phyloP scores from a whole-genome alignment of 2,888 invertebrate species.

The Andrena flavipes region DNA sequence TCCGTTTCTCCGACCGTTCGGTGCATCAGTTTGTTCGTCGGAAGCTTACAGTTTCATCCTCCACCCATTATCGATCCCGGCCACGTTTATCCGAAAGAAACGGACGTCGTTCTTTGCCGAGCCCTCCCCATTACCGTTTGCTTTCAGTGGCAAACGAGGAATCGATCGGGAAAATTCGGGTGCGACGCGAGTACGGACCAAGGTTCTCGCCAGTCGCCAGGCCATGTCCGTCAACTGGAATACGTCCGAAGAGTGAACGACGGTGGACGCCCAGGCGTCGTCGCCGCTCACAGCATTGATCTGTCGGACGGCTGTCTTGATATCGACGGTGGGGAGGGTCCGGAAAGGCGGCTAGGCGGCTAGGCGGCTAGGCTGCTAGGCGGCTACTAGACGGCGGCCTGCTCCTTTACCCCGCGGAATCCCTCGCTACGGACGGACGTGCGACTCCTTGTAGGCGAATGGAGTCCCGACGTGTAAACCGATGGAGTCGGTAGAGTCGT shows the following conservation, averaged over 20 bases:
- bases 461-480: neutral
- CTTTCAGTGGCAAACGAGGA: neutral
- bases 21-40: conserved; percentile 1
- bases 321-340: conserved; percentile 79
- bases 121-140: neutral
- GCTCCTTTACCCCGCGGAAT: conserved; percentile 50
- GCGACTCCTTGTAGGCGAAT: neutral
- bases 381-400: conserved; percentile 61
- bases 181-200: conserved; percentile 61
- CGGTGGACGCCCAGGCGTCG: conserved; percentile 82
- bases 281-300: conserved; percentile 84
- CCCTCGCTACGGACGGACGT: neutral
- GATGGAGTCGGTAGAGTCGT: neutral
- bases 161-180: conserved; percentile 27
- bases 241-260: conserved; percentile 76
- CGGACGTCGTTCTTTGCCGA: conserved; percentile 29
- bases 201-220: conserved; percentile 47
- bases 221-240: conserved; percentile 60
- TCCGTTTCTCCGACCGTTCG: conserved; percentile 41
- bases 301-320: conserved; percentile 84
- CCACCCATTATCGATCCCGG: conserved; percentile 9
- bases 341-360: conserved; percentile 69
- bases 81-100: conserved; percentile 27
- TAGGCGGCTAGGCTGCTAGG: conserved; percentile 51
- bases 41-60: neutral